Conservation (phyloP, 2,888 invertebrate genomes). For the Netelia fuscicornis region DNA sequence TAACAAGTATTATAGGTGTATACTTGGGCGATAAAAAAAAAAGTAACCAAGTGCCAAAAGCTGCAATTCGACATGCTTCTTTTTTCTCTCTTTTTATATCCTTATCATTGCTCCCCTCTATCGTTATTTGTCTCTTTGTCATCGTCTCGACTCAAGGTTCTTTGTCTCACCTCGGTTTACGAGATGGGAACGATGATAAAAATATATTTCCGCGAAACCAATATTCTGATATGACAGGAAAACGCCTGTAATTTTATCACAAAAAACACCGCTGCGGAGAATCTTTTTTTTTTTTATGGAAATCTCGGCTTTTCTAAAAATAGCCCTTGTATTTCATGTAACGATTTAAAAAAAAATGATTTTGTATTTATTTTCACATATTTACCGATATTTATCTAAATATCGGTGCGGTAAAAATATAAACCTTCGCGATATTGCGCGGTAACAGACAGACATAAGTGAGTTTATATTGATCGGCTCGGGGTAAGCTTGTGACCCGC, state of each 20-base stretch:
- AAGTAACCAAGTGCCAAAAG: constrained; percentile 37
- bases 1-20: constrained; percentile 23
- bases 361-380: background rate
- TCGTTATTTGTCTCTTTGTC: background rate
- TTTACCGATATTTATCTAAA: background rate
- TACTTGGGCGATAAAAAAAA: constrained; percentile 38
- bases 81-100: constrained; percentile 4
- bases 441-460: too few species aligned
- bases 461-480: too few species aligned
- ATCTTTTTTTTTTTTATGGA: too few species aligned
- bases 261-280: too few species aligned
- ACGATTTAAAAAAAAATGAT: background rate
- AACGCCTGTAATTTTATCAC: background rate
- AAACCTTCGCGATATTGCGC: too few species aligned
- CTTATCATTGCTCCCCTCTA: background rate
- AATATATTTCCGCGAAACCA: background rate
- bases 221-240: background rate
- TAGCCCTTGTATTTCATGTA: too few species aligned
- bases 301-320: too few species aligned
- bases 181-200: background rate
- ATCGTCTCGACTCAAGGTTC: background rate
- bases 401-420: too few species aligned
- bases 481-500: too few species aligned
- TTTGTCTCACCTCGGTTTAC: background rate
- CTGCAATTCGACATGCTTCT: constrained; percentile 33